These are phyloP conservation scores for Nesospiza acunhae DNA, from an alignment of 2,113 vertebrate genomes.

Conservation along the genomic window DNA sequence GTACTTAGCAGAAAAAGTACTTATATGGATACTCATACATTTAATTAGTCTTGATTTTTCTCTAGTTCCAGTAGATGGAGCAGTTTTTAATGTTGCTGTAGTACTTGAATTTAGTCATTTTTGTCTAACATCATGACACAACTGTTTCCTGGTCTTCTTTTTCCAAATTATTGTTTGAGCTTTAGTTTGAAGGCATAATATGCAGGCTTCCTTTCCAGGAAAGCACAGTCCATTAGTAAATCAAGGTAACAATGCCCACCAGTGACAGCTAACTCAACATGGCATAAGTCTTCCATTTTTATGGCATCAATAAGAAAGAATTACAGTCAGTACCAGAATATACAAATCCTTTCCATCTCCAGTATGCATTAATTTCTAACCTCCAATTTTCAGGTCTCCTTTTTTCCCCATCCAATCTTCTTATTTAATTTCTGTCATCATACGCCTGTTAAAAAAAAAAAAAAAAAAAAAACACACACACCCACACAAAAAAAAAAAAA, in stretches of 20 bases:
- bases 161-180: not conserved
- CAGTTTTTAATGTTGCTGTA: conserved; percentile 52
- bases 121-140: not conserved
- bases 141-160: not conserved
- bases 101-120: not conserved
- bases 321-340: conserved; percentile 22
- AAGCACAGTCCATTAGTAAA: conserved; percentile 25
- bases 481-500: too few species aligned
- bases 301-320: not conserved
- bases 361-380: not conserved
- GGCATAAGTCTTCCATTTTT: conserved; percentile 32
- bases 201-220: not conserved
- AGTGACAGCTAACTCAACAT: not conserved
- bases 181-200: conserved; percentile 37
- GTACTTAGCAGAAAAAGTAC: not conserved
- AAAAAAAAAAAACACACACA: not conserved
- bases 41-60: conserved; percentile 13
- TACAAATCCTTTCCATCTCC: not conserved
- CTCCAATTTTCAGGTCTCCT: not conserved
- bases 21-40: not conserved
- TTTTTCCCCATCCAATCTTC: not conserved
- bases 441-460: not conserved
- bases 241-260: not conserved
- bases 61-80: conserved; percentile 59
- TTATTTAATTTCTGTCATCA: not conserved